Evolutionary conservation across 2,888 invertebrate genomes (phyloP).

Genomic region (Papilio protenor): DNA sequence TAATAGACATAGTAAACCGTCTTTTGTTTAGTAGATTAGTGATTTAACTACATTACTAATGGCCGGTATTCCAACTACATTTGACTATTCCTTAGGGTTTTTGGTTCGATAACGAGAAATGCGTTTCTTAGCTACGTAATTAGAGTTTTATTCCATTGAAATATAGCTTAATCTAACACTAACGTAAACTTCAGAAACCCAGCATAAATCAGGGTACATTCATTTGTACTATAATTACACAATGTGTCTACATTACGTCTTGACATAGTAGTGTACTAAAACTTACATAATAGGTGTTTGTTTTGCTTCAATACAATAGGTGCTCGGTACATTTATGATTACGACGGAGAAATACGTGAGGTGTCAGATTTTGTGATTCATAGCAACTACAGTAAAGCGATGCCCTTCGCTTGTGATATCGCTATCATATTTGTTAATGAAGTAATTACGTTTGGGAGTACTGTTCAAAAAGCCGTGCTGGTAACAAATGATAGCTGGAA

Average conservation of each 20-base stretch:
- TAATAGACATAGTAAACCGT: not conserved
- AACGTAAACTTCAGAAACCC: no score
- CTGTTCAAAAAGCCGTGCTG: conserved; percentile 61
- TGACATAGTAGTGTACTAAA: not conserved
- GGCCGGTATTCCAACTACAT: no score
- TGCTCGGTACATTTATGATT: conserved; percentile 61
- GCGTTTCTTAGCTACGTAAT: no score
- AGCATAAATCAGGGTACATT: not conserved
- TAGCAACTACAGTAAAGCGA: conserved; percentile 58
- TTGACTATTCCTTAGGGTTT: no score
- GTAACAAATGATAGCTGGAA: conserved; percentile 62
- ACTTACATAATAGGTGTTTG: not conserved
- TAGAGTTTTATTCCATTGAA: no score
- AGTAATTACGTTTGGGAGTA: conserved; percentile 54
- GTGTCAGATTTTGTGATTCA: conserved; percentile 58
- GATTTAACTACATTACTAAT: not conserved
- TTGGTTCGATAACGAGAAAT: no score
- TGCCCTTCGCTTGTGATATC: conserved; percentile 65
- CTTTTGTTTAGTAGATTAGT: not conserved
- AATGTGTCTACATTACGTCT: not conserved
- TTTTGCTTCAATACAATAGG: conserved; percentile 52
- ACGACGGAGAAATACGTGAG: conserved; percentile 53
- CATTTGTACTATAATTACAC: conserved; percentile 5
- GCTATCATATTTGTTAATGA: conserved; percentile 62
- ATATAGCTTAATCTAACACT: no score